These are phyloP conservation scores for Tachina fera DNA, from an alignment of 2,888 invertebrate genomes.

Conservation along the genomic window DNA sequence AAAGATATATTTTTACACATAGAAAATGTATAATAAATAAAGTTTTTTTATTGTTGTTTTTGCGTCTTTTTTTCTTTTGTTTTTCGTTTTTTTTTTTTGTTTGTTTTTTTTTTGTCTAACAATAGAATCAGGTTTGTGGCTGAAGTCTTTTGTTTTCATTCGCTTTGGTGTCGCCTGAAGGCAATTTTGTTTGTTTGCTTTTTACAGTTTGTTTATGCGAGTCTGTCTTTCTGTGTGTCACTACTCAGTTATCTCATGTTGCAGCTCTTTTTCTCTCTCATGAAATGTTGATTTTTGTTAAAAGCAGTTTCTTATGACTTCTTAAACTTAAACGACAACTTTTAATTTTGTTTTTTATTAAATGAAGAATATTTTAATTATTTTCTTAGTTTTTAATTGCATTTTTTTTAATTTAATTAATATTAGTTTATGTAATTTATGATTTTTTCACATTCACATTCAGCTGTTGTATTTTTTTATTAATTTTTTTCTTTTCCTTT, in stretches of 20 bases:
- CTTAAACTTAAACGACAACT: background rate
- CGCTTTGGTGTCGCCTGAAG: background rate
- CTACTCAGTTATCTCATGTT: constrained; percentile 9
- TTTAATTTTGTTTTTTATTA: background rate
- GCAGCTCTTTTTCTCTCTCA: constrained; percentile 3
- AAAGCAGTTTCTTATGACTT: constrained; percentile 25
- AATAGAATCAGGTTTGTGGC: constrained; percentile 59
- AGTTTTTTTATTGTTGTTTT: background rate
- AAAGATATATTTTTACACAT: background rate
- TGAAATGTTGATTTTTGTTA: constrained; percentile 21
- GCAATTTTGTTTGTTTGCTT: constrained; percentile 34
- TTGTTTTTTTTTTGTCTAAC: constrained; percentile 11
- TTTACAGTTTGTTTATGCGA: constrained; percentile 24
- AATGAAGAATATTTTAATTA: constrained; percentile 1
- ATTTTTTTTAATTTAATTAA: background rate
- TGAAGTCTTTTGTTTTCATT: constrained; percentile 54
- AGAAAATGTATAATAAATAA: constrained; percentile 17
- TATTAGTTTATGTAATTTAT: constrained; percentile 7
- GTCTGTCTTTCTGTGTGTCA: background rate
- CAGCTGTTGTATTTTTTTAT: background rate
- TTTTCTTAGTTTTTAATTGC: background rate
- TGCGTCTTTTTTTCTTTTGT: background rate
- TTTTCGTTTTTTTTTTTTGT: background rate
- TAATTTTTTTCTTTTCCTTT: background rate
- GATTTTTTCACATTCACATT: background rate